These are phyloP conservation scores for Solea senegalensis DNA, from an alignment of 2,113 vertebrate species.

Conservation along the genomic window DNA sequence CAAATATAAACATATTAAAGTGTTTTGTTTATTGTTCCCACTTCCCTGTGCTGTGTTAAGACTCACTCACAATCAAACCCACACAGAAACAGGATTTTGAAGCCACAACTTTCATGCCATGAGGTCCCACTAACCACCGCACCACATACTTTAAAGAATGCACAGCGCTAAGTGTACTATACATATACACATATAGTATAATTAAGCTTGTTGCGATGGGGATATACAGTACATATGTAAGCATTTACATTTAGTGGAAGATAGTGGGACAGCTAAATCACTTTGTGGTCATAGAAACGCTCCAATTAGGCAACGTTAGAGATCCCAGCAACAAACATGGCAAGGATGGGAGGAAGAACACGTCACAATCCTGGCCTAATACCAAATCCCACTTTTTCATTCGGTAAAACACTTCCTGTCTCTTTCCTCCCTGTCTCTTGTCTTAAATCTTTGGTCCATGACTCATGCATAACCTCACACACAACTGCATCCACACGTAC, in stretches of 20 bases:
- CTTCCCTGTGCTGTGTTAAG: background rate
- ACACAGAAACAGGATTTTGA: background rate
- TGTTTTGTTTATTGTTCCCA: too few species aligned
- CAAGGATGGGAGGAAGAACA: constrained; percentile 1
- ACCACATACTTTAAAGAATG: background rate
- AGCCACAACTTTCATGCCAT: background rate
- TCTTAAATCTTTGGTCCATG: background rate
- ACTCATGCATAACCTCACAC: background rate
- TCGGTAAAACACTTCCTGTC: background rate
- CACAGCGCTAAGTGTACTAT: background rate
- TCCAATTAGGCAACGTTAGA: constrained; percentile 18
- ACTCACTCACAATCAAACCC: background rate
- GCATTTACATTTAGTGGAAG: background rate
- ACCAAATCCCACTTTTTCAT: constrained; percentile 1
- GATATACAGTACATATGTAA: constrained; percentile 1
- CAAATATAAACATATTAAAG: too few species aligned
- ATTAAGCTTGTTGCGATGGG: background rate
- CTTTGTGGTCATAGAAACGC: constrained; percentile 1
- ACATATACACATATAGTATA: background rate
- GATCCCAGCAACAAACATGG: constrained; percentile 10
- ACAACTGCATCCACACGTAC: constrained; percentile 27
- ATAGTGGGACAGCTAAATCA: background rate
- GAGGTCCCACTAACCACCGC: background rate
- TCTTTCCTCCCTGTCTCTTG: background rate
- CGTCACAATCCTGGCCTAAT: constrained; percentile 8